Conservation (phyloP, 2,888 invertebrate species). For the Drosophila melanosoma region DNA sequence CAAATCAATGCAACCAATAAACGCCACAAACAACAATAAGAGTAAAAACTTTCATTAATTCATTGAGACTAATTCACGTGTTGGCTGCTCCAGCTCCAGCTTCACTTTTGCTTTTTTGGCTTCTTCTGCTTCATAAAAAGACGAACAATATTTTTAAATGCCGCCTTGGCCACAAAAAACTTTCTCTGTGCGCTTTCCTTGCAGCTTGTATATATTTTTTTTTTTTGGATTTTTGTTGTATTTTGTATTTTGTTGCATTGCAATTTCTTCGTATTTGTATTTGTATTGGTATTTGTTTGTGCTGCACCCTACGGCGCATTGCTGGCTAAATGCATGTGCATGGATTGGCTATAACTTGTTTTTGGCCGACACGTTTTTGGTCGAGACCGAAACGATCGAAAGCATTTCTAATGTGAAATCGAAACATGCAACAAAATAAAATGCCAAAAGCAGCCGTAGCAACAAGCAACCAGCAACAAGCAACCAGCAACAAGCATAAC, state of each 20-base stretch:
- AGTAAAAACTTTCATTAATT: constrained; percentile 73
- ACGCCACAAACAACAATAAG: constrained; percentile 2
- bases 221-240: constrained; percentile 2
- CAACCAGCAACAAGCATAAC: constrained; percentile 51
- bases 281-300: not conserved
- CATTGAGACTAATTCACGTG: constrained; percentile 69
- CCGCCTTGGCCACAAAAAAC: constrained; percentile 78
- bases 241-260: constrained; percentile 39
- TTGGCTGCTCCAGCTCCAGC: constrained; percentile 33
- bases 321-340: constrained; percentile 63
- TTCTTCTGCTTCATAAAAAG: constrained; percentile 67
- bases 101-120: constrained; percentile 73
- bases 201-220: constrained; percentile 55
- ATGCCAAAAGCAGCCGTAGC: constrained; percentile 66
- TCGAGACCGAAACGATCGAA: constrained; percentile 69
- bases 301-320: constrained; percentile 53
- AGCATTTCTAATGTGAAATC: constrained; percentile 83
- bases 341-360: constrained; percentile 77
- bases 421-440: constrained; percentile 73
- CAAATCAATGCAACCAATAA: constrained; percentile 32
- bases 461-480: constrained; percentile 24
- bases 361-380: constrained; percentile 64
- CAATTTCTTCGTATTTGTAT: constrained; percentile 43
- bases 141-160: constrained; percentile 67
- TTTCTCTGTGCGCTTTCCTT: constrained; percentile 80